Base-by-base conservation (phyloP, 2,113 vertebrate species). In the Cromileptes altivelis region DNA sequence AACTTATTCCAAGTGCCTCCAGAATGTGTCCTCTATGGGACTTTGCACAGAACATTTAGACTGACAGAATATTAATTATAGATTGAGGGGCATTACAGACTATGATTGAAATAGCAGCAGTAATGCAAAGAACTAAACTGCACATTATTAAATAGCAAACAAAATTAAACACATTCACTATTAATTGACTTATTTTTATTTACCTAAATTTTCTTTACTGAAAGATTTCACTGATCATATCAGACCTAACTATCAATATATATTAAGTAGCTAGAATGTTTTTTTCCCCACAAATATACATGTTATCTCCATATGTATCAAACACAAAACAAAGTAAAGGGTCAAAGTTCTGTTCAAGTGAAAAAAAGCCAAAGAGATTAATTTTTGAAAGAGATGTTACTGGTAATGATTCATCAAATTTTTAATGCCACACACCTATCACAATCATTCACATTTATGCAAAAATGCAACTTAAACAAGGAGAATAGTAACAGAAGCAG, bases 351-450 rank as follows among this genome's bases (percentile, higher is more conserved):
- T 45, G 67, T 72, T 23, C 25, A 2, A 74, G 45, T 18, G 27
- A 71, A 60, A 70, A 49, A 8, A 58, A 17, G 19, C 50, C 70
- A 4, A 62, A 73, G n/a, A 62, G 63, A 50, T 6, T 17, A 53
- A 49, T 47, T 61, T 50, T 56, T 70, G 25, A 56, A 75, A 62
- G 30, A 82, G 61, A 74, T 53, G 40, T 68, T 82, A 71, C 49
- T 47, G 58, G 65, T 70, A 55, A 80, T 79, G 61, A 80, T 71
- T 65, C 18, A 69, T 78, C 12, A 17, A 5, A 21, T 70, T 78
- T 87, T 90, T 88, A 88, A 89, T 86, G 18, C 30, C 73, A 76
- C 12, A 83, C 15, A 11, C 70, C 78, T 75, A 53, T 80, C 70
- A 77, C 77, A 76, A 45, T 57, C 37, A 81, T 76, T 67, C 45